These are phyloP conservation scores for Pedicia rivosa DNA, from an alignment of 2,888 invertebrate species.

Conservation along the genomic window DNA sequence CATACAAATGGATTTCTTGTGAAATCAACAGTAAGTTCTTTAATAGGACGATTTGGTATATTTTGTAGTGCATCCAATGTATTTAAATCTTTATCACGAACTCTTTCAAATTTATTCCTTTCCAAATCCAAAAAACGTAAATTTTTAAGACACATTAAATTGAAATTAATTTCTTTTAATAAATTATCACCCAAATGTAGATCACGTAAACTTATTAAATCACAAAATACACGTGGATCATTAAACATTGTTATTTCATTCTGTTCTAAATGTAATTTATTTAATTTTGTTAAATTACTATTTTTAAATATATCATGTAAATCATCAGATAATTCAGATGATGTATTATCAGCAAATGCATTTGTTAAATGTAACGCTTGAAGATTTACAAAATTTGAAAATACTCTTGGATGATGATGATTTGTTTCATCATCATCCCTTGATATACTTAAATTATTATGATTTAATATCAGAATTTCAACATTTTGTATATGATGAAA, in stretches of 20 bases:
- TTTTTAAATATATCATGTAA: constrained; percentile 56
- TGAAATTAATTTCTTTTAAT: constrained; percentile 44
- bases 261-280: constrained; percentile 57
- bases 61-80: constrained; percentile 38
- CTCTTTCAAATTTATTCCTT: constrained; percentile 42
- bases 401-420: constrained; percentile 47
- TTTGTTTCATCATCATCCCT: constrained; percentile 36
- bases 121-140: constrained; percentile 52
- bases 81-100: constrained; percentile 38
- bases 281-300: constrained; percentile 44
- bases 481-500: constrained; percentile 58
- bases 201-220: constrained; percentile 46
- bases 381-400: constrained; percentile 53
- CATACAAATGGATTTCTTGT: constrained; percentile 53
- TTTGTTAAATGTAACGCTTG: constrained; percentile 53
- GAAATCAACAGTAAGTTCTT: constrained; percentile 44
- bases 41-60: constrained; percentile 22
- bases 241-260: constrained; percentile 53
- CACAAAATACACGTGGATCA: constrained; percentile 51
- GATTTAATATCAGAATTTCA: constrained; percentile 48
- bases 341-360: constrained; percentile 51
- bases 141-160: constrained; percentile 45
- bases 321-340: constrained; percentile 42
- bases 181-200: constrained; percentile 52
- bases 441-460: constrained; percentile 49